phyloP scores from a whole-genome alignment of 2,113 vertebrate species.

The Triplophysa siluroides region DNA sequence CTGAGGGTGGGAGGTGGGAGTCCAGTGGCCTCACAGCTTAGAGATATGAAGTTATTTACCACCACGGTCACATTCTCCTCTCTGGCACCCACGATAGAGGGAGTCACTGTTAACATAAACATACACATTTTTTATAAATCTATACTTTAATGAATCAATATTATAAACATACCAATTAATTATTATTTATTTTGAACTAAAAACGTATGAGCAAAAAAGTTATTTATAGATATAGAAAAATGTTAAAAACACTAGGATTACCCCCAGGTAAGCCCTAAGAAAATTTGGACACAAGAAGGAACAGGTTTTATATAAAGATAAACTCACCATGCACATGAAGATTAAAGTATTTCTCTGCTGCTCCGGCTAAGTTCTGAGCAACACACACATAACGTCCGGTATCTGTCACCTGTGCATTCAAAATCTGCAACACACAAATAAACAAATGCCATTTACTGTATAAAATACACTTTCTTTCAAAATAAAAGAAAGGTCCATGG shows the following conservation, averaged over 20 bases:
- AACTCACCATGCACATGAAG: slow-evolving; percentile 90
- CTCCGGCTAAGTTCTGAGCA: slow-evolving; percentile 88
- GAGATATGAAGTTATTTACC: slow-evolving; percentile 88
- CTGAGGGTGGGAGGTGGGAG: slow-evolving; percentile 90
- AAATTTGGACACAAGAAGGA: background rate
- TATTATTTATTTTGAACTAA: no score
- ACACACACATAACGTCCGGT: slow-evolving; percentile 88
- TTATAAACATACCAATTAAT: background rate
- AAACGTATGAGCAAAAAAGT: no score
- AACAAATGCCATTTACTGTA: background rate
- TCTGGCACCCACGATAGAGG: slow-evolving; percentile 79
- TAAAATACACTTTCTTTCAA: background rate
- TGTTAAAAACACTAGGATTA: no score
- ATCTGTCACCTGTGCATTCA: slow-evolving; percentile 82
- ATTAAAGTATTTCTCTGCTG: slow-evolving; percentile 89
- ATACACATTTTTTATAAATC: background rate
- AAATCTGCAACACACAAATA: slow-evolving; percentile 75
- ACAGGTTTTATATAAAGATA: background rate
- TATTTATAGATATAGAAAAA: no score
- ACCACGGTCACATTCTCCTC: slow-evolving; percentile 89
- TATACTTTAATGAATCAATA: background rate
- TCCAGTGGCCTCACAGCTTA: slow-evolving; percentile 89
- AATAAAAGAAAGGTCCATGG: background rate
- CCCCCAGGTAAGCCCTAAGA: no score
- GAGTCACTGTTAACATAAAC: slow-evolving; percentile 78